Evolutionary conservation across 2,888 invertebrate genomes (phyloP).

Genomic region (Trileptium ribeirensis): DNA sequence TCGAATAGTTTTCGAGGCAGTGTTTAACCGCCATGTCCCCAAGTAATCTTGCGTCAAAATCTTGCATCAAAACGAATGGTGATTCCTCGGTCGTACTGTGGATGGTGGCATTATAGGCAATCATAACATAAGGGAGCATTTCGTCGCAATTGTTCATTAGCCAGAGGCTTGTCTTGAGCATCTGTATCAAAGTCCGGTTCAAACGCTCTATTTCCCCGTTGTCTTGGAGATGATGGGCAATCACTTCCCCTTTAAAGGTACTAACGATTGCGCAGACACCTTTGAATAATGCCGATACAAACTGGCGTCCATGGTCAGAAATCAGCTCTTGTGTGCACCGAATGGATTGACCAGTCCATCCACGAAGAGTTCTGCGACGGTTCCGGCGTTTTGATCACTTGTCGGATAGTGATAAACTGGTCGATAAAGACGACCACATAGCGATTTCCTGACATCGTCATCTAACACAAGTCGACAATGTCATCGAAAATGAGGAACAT

Average conservation of each 20-base stretch:
- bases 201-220: constrained; percentile 36
- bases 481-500: background rate
- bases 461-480: constrained; percentile 30
- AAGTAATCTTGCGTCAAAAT: background rate
- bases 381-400: constrained; percentile 42
- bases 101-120: constrained; percentile 7
- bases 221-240: constrained; percentile 27
- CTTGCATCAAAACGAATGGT: constrained; percentile 2
- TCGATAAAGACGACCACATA: constrained; percentile 30
- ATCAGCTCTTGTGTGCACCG: constrained; percentile 35
- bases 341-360: constrained; percentile 29
- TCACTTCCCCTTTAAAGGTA: constrained; percentile 19
- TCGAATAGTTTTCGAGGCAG: too few species aligned
- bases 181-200: background rate
- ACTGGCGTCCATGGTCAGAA: constrained; percentile 35
- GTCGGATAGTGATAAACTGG: constrained; percentile 37
- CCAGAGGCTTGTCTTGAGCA: background rate
- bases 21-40: too few species aligned
- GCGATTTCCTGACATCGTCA: constrained; percentile 27
- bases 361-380: constrained; percentile 38
- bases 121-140: background rate
- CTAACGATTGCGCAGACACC: constrained; percentile 23
- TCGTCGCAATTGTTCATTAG: constrained; percentile 33
- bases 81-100: background rate
- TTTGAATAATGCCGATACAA: constrained; percentile 28